Conservation (phyloP, 2,113 vertebrate species). For the Centrocercus urophasianus region DNA sequence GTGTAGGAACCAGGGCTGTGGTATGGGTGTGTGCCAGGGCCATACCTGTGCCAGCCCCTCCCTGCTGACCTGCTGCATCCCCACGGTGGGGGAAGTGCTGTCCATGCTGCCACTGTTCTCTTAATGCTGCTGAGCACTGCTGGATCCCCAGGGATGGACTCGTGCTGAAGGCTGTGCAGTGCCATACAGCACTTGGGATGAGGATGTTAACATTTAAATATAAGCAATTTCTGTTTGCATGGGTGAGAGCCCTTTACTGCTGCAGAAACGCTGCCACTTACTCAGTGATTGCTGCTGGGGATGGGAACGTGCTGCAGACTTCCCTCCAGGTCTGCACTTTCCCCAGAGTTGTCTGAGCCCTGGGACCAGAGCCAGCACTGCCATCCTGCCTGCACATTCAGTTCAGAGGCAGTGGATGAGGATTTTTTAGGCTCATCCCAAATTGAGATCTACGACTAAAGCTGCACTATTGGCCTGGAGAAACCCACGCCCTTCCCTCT, state of each 20-base stretch:
- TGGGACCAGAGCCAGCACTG: neutral
- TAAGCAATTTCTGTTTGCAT: neutral
- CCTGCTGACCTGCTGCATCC: neutral
- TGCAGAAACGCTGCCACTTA: neutral
- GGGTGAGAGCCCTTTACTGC: neutral
- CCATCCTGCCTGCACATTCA: neutral
- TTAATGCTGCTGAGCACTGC: rapidly evolving
- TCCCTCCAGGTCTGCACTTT: rapidly evolving
- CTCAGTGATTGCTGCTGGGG: neutral
- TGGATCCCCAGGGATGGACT: neutral
- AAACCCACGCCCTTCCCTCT: neutral
- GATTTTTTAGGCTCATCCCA: neutral
- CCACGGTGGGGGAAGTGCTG: neutral
- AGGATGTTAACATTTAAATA: neutral
- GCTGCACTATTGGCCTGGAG: rapidly evolving
- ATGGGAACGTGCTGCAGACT: rapidly evolving
- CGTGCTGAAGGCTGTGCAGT: neutral
- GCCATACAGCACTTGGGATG: neutral
- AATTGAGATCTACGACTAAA: neutral
- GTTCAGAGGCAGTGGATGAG: rapidly evolving
- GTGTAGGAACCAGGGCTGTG: neutral
- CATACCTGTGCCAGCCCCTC: rapidly evolving
- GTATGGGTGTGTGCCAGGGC: neutral
- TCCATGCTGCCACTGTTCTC: rapidly evolving
- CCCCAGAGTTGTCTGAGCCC: neutral